These are phyloP conservation scores for Zootoca vivipara DNA, from an alignment of 2,113 vertebrate genomes.

Conservation along the genomic window DNA sequence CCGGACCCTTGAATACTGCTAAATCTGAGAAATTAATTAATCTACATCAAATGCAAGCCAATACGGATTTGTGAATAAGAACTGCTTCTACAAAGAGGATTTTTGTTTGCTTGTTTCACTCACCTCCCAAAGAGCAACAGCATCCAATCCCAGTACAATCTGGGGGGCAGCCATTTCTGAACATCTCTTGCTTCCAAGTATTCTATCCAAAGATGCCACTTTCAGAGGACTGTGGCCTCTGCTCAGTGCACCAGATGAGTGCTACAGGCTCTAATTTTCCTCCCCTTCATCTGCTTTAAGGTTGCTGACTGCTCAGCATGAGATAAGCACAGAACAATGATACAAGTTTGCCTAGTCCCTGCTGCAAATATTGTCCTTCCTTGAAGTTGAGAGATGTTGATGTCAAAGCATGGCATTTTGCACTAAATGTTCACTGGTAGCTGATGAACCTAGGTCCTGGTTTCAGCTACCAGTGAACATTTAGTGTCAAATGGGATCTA, in stretches of 20 bases:
- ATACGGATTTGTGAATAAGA: background rate
- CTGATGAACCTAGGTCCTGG: background rate
- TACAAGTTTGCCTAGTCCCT: background rate
- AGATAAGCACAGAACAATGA: background rate
- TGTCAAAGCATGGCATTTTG: background rate
- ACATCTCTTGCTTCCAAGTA: background rate
- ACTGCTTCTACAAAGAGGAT: background rate
- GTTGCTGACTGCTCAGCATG: background rate
- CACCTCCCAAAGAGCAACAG: slow-evolving; percentile 7
- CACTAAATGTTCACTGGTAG: background rate
- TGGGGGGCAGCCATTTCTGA: background rate
- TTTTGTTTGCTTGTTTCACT: background rate
- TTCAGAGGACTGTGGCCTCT: background rate
- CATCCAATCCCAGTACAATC: background rate
- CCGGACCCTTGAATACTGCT: background rate
- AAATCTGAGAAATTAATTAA: background rate
- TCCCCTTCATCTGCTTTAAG: background rate
- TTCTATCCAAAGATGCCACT: background rate
- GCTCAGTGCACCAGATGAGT: background rate
- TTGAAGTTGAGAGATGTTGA: background rate
- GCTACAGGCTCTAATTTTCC: background rate
- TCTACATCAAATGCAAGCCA: background rate
- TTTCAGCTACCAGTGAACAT: too few relatives aligned
- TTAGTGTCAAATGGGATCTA: background rate
- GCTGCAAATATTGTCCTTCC: background rate